Evolutionary conservation across 2,797 vertebrate species (phyloP).

Genomic region (Hemibagrus guttatus): DNA sequence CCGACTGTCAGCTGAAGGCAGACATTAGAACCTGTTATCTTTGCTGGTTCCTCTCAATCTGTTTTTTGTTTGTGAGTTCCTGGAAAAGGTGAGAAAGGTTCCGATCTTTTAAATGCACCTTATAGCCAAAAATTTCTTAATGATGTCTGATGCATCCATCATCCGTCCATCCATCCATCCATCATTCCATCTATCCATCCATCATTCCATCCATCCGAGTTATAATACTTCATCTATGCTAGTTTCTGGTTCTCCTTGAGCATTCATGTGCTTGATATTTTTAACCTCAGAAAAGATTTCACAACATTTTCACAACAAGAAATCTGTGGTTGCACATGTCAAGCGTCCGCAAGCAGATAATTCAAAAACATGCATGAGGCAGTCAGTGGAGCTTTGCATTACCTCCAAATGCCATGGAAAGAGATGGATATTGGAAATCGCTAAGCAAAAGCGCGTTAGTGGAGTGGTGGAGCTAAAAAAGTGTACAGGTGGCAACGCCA

Average conservation of each 20-base stretch:
- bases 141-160: no score
- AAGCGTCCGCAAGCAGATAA: background rate
- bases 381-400: background rate
- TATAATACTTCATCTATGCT: no score
- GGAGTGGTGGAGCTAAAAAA: background rate
- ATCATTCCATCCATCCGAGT: no score
- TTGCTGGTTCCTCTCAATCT: background rate
- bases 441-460: conserved; percentile 26
- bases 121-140: background rate
- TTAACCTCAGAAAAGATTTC: background rate
- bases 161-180: no score
- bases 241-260: background rate
- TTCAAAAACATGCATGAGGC: background rate
- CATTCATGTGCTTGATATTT: background rate
- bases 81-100: background rate
- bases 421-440: conserved; percentile 33
- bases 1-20: background rate
- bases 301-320: background rate
- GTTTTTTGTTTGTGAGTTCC: background rate
- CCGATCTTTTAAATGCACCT: background rate
- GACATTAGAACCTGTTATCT: background rate
- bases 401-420: conserved; percentile 32
- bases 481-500: conserved; percentile 24
- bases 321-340: background rate
- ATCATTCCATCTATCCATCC: no score